Conservation (phyloP, 2,797 vertebrate genomes). For the Hippocampus kuda region DNA sequence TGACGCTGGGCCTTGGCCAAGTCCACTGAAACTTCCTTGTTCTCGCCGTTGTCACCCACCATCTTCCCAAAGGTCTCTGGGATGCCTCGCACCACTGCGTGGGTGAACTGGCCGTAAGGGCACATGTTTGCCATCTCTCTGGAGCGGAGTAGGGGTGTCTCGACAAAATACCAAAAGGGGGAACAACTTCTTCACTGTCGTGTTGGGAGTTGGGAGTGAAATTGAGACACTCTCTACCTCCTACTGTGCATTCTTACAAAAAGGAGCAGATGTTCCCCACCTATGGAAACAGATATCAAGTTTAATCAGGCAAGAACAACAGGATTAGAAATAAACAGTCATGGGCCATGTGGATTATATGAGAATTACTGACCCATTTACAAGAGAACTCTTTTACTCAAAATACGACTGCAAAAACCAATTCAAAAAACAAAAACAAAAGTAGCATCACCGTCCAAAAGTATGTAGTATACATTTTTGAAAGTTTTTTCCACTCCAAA, state of each 20-base stretch:
- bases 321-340: not conserved
- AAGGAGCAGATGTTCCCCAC: not conserved
- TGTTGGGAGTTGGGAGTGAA: not conserved
- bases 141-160: not conserved
- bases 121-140: conserved; percentile 64
- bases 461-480: not conserved
- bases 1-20: conserved; percentile 84
- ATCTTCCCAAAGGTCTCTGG: conserved; percentile 71
- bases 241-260: not conserved
- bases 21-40: conserved; percentile 58
- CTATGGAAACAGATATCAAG: not conserved
- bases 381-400: not conserved
- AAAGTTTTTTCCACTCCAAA: not conserved
- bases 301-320: not conserved
- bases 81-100: conserved; percentile 79
- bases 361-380: not conserved
- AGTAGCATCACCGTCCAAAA: not conserved
- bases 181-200: not conserved
- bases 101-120: conserved; percentile 77
- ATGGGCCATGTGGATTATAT: not conserved
- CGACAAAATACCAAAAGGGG: conserved; percentile 6
- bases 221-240: not conserved
- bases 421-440: not conserved
- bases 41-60: conserved; percentile 30
- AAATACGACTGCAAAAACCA: no score